Evolutionary conservation across 2,797 vertebrate species (phyloP), one percentile per base, ranked within the genome.

Genomic region (Pyrocephalus nanus): DNA sequence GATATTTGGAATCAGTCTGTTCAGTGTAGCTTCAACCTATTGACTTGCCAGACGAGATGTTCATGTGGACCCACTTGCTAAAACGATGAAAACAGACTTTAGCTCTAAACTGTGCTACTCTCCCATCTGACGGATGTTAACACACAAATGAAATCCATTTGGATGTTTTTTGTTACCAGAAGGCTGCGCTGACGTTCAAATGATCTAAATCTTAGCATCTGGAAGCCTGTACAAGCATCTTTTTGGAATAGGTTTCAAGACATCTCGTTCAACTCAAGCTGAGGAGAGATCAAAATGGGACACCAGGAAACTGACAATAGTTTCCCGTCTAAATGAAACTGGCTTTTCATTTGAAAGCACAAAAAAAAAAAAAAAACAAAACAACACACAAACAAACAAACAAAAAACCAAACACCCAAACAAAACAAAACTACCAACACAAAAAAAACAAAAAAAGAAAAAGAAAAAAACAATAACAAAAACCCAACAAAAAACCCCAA

Each of bases 101-200:
- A 71, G 84, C 87, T 75, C 78, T 61, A 70, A 94, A 91, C 69
- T 22, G 78, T 53, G 75, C 87, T 72, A 29, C 87, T 88, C 87
- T 75, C 75, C 92, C 84, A 83, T 96, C 84, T 89, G 92, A 95
- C 11, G 81, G 75, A 90, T 65, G 87, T 86, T 90, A 92, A 79
- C 40, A 77, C 75, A 91, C 78, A 86, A 95, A 85, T 73, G 78
- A 94, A 94, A 92, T 69, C 72, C 89, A 72, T 90, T 95, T 91
- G 91, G 89, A 74, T 88, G 75, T 82, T 85, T 95, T 93, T 53
- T 91, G 92, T 96, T 94, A 94, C 95, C 96, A 96, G 96, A 95
- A 96, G 95, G 95, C 95, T 95, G 95, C 92, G 92, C 95, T 96
- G 95, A 96, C 91, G 95, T 92, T 97, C 95, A 97, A 66, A 97